Conservation (phyloP, 2,113 vertebrate species). For the Cyrtonyx montezumae region DNA sequence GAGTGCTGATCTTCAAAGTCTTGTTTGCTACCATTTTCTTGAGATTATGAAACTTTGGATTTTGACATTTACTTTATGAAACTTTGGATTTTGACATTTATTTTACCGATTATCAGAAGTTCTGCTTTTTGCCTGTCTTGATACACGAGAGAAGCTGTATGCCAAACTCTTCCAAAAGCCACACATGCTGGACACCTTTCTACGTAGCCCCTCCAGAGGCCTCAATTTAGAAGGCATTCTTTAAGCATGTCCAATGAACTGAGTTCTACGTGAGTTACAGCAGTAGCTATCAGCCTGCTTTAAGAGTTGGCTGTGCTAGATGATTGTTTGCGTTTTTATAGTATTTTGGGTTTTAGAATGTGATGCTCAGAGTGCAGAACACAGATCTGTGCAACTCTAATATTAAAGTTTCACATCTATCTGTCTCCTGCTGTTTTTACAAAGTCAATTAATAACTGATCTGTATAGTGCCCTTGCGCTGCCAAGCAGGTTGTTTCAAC, state of each 20-base stretch:
- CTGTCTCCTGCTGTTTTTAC: not conserved
- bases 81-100: not conserved
- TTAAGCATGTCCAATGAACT: not conserved
- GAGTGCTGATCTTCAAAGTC: not conserved
- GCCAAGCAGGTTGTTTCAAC: not conserved
- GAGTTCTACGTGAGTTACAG: not conserved
- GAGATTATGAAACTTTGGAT: not conserved
- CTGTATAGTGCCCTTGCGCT: not conserved
- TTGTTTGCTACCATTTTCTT: not conserved
- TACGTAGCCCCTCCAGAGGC: not conserved
- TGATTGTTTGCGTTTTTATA: not conserved
- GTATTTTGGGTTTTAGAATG: not conserved
- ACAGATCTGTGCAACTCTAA: not conserved
- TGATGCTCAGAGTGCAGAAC: not conserved
- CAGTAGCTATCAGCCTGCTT: not conserved
- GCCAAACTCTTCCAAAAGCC: not conserved
- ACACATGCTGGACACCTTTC: not conserved
- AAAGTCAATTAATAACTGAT: not conserved
- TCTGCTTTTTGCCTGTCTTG: not conserved
- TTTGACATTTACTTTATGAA: not conserved
- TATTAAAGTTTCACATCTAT: not conserved
- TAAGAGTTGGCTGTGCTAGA: not conserved
- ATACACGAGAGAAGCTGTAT: not conserved
- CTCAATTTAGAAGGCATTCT: not conserved
- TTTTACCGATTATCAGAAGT: not conserved